Evolutionary conservation across 2,797 vertebrate species (phyloP), one percentile per base, ranked within the genome.

Genomic region (Jordanella pulchra): DNA sequence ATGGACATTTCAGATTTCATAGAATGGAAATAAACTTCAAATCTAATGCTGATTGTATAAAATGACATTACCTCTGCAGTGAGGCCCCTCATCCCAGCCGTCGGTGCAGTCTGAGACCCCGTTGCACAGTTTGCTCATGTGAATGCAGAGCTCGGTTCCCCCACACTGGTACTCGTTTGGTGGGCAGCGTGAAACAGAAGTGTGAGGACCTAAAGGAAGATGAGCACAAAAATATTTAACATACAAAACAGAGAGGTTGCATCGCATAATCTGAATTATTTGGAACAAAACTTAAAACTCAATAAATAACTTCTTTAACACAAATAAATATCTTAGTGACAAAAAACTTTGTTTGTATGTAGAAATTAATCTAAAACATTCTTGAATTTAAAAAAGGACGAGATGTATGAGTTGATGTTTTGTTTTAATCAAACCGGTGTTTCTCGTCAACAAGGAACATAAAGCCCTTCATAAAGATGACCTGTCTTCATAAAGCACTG

Each of bases 131-230:
- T 96, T 97, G 89, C 94, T 94, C 96, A 98, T 97, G 89, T 92
- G 96, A 56, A 99, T 94, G 88, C 98, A 99, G 15, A 97, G 86
- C 77, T 99, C 97, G 0, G 96, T 97, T 78, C 97, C 97, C 83
- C 96, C 93, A 85, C 98, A 99, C 87, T 96, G 96, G 91, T 95
- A 94, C 76, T 99, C 96, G 0, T 98, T 97, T 2, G 97, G 95
- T 5, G 97, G 97, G 88, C 98, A 99, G 6, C 92, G 93, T 0
- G 95, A 97, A 50, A 96, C 83, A 25, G 95, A 95, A 76, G 94
- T 98, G 91, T 98, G 96, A 1, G 96, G 96, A 94, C 97, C 97
- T 99, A 91, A 47, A 39, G 50, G 35, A 77, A 82, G n/a, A 79
- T 48, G 82, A 63, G 81, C 17, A 79, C n/a, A 69, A 5, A 35